These are phyloP conservation scores for Burhinus oedicnemus DNA, from an alignment of 2,113 vertebrate species.

Conservation along the genomic window DNA sequence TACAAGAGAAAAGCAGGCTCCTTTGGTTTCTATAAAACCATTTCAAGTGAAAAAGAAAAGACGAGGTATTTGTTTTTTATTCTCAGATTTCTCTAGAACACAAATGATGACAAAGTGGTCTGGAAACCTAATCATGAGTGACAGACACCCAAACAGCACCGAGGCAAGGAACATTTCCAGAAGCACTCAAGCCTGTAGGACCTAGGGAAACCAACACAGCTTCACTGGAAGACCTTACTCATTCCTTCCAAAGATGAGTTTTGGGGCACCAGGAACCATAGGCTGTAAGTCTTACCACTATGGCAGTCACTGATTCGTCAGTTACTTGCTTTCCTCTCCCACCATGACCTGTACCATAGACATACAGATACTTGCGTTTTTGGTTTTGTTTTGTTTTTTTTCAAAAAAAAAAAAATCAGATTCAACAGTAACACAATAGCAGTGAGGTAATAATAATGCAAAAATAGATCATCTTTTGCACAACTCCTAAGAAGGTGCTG, in stretches of 20 bases:
- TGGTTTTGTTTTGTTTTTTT: no score
- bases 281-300: not conserved
- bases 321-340: not conserved
- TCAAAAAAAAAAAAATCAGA: no score
- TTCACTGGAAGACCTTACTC: not conserved
- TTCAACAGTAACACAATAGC: not conserved
- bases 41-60: not conserved
- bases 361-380: not conserved
- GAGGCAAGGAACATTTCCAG: not conserved
- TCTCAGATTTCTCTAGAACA: not conserved
- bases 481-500: not conserved
- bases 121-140: not conserved
- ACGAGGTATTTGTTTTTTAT: not conserved
- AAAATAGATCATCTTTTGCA: not conserved
- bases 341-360: not conserved
- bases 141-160: not conserved
- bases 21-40: not conserved
- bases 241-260: not conserved
- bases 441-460: not conserved
- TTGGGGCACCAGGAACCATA: not conserved
- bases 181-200: not conserved
- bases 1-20: not conserved
- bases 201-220: not conserved
- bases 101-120: not conserved
- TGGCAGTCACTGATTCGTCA: not conserved